A percentile compares a stretch with the other conserved stretches of the same genome.
These are phyloP conservation scores for Melikaiella ostensackeni DNA, from an alignment of 2,888 invertebrate species.

Conservation along the genomic window DNA sequence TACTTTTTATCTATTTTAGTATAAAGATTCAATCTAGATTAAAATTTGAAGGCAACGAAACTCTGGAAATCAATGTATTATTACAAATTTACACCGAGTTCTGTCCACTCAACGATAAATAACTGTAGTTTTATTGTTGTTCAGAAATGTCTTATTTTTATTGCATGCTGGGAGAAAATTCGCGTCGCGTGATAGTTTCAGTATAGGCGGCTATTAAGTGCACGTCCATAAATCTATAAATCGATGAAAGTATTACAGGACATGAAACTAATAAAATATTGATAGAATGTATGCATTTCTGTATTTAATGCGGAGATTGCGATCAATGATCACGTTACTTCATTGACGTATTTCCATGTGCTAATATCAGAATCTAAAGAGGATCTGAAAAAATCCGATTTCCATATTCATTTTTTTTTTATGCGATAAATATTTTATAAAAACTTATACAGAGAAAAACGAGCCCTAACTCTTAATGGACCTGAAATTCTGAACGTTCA, in stretches of 20 bases:
- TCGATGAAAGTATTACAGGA: neutral
- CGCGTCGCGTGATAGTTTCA: neutral
- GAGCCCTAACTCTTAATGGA: too few species aligned
- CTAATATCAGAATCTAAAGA: too few species aligned
- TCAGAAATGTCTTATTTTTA: slow-evolving; percentile 7
- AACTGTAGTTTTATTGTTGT: neutral
- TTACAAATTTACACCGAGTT: neutral
- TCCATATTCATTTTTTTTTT: too few species aligned
- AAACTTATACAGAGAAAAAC: too few species aligned
- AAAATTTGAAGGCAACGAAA: neutral
- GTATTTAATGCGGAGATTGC: neutral
- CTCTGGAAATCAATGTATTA: neutral
- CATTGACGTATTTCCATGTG: too few species aligned
- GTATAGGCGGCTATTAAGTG: neutral
- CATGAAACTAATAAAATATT: slow-evolving; percentile 2
- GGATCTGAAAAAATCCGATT: too few species aligned
- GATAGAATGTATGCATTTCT: neutral
- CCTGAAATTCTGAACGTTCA: too few species aligned
- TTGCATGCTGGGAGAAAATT: neutral
- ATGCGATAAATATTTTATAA: too few species aligned
- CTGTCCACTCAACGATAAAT: neutral
- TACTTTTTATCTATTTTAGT: too few species aligned
- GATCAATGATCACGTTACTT: too few species aligned
- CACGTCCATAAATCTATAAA: slow-evolving; percentile 1
- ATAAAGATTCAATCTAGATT: too few species aligned